These are phyloP conservation scores for Proteles cristata DNA, from an alignment of 2,113 vertebrate genomes.

Conservation along the genomic window DNA sequence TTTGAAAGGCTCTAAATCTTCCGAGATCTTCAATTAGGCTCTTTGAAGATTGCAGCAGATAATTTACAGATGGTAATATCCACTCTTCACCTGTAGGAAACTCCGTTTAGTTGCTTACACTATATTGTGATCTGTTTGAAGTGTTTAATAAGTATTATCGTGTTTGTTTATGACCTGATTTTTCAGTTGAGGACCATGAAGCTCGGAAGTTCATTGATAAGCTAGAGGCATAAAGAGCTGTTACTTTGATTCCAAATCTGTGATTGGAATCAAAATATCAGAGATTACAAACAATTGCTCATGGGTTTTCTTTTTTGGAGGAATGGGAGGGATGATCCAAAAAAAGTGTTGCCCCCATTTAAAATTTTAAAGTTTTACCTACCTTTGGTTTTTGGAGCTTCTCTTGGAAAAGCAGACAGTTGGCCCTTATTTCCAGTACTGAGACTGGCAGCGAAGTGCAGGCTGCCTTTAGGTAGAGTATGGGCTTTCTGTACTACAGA, in stretches of 20 bases:
- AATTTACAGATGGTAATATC: not conserved
- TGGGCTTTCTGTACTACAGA: not conserved
- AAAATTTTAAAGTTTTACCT: not conserved
- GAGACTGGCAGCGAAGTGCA: too few relatives aligned
- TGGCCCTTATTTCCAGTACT: not conserved
- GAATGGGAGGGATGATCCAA: not conserved
- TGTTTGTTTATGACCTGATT: not conserved
- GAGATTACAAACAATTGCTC: not conserved
- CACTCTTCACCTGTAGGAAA: not conserved
- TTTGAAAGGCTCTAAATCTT: conserved; percentile 49
- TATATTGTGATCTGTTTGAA: not conserved
- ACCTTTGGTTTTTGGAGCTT: not conserved
- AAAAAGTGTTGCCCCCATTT: not conserved
- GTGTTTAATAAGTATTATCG: not conserved
- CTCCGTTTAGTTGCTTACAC: not conserved
- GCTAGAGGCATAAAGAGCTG: not conserved
- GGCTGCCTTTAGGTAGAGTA: not conserved
- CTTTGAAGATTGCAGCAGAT: conserved; percentile 6
- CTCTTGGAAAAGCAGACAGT: not conserved
- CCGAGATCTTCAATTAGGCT: not conserved
- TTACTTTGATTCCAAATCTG: not conserved
- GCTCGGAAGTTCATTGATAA: not conserved
- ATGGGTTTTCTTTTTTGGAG: not conserved
- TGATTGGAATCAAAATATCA: not conserved
- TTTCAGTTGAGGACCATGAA: not conserved